Base-by-base conservation (phyloP, 53 echinoderm and acorn worm species). In the Echinometra lucunter region DNA sequence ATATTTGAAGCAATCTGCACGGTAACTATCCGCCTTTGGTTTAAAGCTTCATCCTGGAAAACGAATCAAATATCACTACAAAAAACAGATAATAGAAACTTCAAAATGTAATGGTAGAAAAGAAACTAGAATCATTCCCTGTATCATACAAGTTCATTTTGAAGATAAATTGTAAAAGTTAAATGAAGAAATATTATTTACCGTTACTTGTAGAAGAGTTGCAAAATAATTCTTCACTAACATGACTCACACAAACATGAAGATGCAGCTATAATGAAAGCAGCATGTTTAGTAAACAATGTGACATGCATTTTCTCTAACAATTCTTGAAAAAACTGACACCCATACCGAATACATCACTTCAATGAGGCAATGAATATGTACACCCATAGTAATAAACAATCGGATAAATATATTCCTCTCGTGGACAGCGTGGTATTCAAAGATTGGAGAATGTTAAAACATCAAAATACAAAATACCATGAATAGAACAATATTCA, bases 381-480 rank as follows among this genome's bases (percentile, higher is more conserved):
- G 30, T 85, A 85, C 85, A 85, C 49, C 85, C 45, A 49, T 63
- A 47, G 80, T 42, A 83, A 37, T 83, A 47, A 47, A 49, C n/a
- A 83, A 47, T 49, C 49, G 45, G 85, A 85, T 85, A 85, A 85
- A 85, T 85, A 85, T 85, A 85, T 85, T 85, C 85, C n/a, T 47
- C 28, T n/a, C 27, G 13, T 85, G 25, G 85, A 83, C 37, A 83
- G 85, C 47, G 2, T 49, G 47, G 49, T 85, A 85, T 85, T 85
- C 85, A 85, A 28, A 85, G 37, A 85, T n/a, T 85, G 45, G 45
- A 85, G 85, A 85, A 85, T 85, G 85, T 49, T 85, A 49, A 85
- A 47, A 85, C 85, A 85, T 85, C 85, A 85, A 85, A 85, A 49
- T 85, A 85, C n/a, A 85, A 85, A 85, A 85, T 85, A 49, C 47